Evolutionary conservation across 2,113 vertebrate genomes (phyloP), one percentile per base, ranked within the genome.

Genomic region (Capra hircus): DNA sequence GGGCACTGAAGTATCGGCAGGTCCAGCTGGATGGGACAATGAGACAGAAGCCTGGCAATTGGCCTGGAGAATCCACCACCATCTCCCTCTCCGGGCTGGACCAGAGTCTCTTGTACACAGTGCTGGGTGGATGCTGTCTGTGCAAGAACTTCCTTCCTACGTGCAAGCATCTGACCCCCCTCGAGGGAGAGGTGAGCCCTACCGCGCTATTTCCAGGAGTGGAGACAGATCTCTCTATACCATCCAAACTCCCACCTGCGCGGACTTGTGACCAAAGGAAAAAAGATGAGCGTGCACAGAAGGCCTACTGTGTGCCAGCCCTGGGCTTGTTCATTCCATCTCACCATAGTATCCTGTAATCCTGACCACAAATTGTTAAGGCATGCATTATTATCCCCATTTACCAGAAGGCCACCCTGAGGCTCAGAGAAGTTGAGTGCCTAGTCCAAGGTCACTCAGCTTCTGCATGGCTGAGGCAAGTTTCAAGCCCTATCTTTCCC

Each of bases 391-490:
- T 30, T 1, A 67, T 23, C 59, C 7, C 36, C 52, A 74, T 92
- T 94, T 91, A 45, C 64, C 62, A 59, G 43, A 86, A 21, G 11
- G 62, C 12, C 55, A 50, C 36, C 30, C 67, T 19, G 55, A 67
- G 52, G 50, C 71, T 74, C 95, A 95, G 93, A 89, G 83, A 81
- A 30, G 55, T 52, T 53, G 57, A 77, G 33, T 7, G 25, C 23
- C 45, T 36, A 28, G 27, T 45, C 50, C 36, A 74, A 27, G 50
- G 71, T 33, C 83, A 80, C 89, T 64, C 67, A 91, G 91, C 64
- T 88, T 62, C 27, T 10, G 40, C 8, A 1, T 19, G 77, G 30
- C 50, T 62, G 81, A 60, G 5, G n/a, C 6, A 52, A 55, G 36
- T 2, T 45, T 74, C 91, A 28, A 50, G 8, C 6, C 13, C 67